These are phyloP conservation scores for rabbit (Oryctolagus cuniculus) DNA, from an alignment of 2,113 vertebrate species.

Conservation along the genomic window DNA sequence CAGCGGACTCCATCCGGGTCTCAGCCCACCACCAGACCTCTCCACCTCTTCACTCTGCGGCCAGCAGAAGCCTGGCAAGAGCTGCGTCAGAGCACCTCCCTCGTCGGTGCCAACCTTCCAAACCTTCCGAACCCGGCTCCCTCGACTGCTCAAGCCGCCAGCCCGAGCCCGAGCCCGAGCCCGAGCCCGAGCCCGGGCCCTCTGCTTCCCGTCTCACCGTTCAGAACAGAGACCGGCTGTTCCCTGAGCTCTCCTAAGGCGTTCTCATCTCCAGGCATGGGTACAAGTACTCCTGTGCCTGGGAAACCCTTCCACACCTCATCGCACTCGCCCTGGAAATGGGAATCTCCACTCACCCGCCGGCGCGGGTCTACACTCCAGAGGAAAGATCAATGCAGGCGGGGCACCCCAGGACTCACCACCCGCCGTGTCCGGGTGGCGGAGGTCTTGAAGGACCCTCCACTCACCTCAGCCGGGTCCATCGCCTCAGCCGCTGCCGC, in stretches of 20 bases:
- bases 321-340: rapidly evolving
- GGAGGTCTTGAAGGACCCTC: background rate
- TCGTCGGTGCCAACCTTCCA: background rate
- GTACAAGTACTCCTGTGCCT: background rate
- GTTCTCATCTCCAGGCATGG: background rate
- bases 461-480: conserved; percentile 49
- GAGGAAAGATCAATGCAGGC: background rate
- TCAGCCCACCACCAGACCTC: background rate
- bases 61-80: background rate
- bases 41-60: background rate
- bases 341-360: background rate
- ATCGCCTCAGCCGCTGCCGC: background rate
- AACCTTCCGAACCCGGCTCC: background rate
- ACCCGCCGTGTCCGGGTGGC: background rate
- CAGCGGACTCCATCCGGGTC: too few relatives aligned
- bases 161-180: too few relatives aligned
- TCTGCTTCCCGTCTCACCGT: background rate
- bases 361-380: background rate
- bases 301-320: background rate
- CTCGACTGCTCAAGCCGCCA: too few relatives aligned
- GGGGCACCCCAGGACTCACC: background rate
- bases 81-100: background rate
- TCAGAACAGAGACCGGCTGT: too few relatives aligned
- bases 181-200: background rate
- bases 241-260: background rate